Evolutionary conservation across 1,140 invertebrate genomes (phyloP).

Genomic region (Apis dorsata): DNA sequence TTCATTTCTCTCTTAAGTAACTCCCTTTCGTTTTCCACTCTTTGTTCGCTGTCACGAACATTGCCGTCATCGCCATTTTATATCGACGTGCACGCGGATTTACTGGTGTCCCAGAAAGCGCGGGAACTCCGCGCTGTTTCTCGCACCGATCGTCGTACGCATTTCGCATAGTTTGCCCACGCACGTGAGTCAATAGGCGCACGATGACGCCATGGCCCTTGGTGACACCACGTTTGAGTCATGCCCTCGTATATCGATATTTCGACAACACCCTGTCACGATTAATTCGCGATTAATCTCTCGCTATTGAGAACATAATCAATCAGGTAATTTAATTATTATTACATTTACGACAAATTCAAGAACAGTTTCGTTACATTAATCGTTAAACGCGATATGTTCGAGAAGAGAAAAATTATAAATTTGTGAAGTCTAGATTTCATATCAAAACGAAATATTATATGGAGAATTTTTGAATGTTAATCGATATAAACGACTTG

Average conservation of each 20-base stretch:
- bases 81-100: conserved; percentile 54
- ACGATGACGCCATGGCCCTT: conserved; percentile 47
- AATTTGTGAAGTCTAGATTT: too few species aligned
- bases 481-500: too few species aligned
- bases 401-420: too few species aligned
- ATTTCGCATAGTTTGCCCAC: conserved; percentile 64
- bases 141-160: conserved; percentile 55
- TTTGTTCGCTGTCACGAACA: conserved; percentile 33
- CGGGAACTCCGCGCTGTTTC: conserved; percentile 50
- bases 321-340: too few species aligned
- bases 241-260: conserved; percentile 29
- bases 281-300: conserved; percentile 16
- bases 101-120: conserved; percentile 60
- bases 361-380: too few species aligned
- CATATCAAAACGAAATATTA: too few species aligned
- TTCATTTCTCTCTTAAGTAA: not conserved
- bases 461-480: too few species aligned
- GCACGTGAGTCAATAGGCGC: conserved; percentile 68
- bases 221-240: conserved; percentile 55
- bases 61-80: conserved; percentile 57
- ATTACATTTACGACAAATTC: too few species aligned
- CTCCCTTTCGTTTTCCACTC: not conserved
- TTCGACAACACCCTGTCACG: not conserved
- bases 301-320: too few species aligned
- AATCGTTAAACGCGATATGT: too few species aligned